phyloP scores from a whole-genome alignment of 1,140 invertebrate species.

The Formica exsecta region DNA sequence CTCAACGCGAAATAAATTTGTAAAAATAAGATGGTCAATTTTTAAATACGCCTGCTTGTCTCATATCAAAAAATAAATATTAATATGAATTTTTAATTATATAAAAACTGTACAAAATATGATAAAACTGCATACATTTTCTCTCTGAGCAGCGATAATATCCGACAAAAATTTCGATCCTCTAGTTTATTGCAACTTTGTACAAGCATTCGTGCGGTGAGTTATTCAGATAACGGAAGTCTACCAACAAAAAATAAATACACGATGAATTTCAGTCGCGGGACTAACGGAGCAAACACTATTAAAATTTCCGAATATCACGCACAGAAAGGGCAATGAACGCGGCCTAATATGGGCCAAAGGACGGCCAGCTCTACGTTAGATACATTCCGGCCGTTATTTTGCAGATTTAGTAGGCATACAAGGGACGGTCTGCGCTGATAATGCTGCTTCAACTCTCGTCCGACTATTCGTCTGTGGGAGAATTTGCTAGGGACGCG shows the following conservation, averaged over 20 bases:
- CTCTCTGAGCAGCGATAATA: neutral
- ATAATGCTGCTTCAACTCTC: slow-evolving; percentile 82
- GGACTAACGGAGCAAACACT: slow-evolving; percentile 75
- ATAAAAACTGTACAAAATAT: neutral
- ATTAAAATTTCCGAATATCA: slow-evolving; percentile 79
- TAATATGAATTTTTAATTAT: neutral
- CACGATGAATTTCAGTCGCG: slow-evolving; percentile 20
- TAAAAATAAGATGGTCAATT: neutral
- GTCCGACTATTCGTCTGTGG: slow-evolving; percentile 59
- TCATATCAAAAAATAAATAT: neutral
- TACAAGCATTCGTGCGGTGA: neutral
- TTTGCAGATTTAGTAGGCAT: slow-evolving; percentile 85
- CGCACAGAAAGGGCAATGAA: slow-evolving; percentile 63
- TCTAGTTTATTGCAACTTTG: slow-evolving; percentile 13
- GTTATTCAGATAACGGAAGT: slow-evolving; percentile 36
- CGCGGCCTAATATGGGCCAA: slow-evolving; percentile 66
- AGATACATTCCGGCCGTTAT: slow-evolving; percentile 75
- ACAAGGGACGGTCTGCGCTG: slow-evolving; percentile 85
- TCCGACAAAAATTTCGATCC: slow-evolving; percentile 13
- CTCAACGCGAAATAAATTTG: slow-evolving; percentile 9
- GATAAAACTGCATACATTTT: neutral
- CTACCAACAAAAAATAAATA: slow-evolving; percentile 32
- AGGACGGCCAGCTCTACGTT: slow-evolving; percentile 49
- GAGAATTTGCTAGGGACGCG: slow-evolving; percentile 55
- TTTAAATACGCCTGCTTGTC: too few species aligned